Percentiles rank a stretch among this genome's conserved stretches.
These are phyloP conservation scores for Drosophila tropicalis DNA, from an alignment of 1,140 invertebrate species.

Conservation along the genomic window DNA sequence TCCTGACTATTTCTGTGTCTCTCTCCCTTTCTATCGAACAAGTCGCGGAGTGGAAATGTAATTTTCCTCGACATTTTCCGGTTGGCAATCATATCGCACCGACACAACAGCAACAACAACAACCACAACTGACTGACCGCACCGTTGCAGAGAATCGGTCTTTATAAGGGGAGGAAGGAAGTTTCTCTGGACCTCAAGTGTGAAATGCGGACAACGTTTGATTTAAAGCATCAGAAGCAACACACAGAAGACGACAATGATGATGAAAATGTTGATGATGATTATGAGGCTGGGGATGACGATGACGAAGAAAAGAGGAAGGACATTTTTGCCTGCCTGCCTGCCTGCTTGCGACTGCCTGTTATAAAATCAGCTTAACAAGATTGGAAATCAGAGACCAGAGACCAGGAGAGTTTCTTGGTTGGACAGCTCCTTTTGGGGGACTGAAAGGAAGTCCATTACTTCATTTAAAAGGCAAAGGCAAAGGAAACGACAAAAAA, in stretches of 20 bases:
- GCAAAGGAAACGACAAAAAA: slow-evolving; percentile 27
- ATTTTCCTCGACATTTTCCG: slow-evolving; percentile 79
- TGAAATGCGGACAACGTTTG: slow-evolving; percentile 69
- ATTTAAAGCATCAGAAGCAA: slow-evolving; percentile 69
- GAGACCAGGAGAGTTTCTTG: slow-evolving; percentile 23
- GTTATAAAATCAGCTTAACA: slow-evolving; percentile 79
- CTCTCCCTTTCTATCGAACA: slow-evolving; percentile 3
- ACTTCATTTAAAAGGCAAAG: slow-evolving; percentile 37
- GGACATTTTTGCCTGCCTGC: slow-evolving; percentile 26
- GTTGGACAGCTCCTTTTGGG: slow-evolving; percentile 14
- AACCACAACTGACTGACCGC: slow-evolving; percentile 35
- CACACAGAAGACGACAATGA: slow-evolving; percentile 35
- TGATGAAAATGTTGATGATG: neutral
- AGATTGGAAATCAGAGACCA: slow-evolving; percentile 74
- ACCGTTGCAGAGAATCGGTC: slow-evolving; percentile 29
- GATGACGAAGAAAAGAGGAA: neutral
- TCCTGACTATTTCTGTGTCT: slow-evolving; percentile 10
- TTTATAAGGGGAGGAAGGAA: slow-evolving; percentile 15
- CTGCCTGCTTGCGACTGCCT: slow-evolving; percentile 52
- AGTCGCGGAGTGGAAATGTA: slow-evolving; percentile 65
- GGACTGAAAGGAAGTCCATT: slow-evolving; percentile 51
- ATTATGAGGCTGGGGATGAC: neutral
- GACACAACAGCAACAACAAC: slow-evolving; percentile 40
- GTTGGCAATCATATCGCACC: slow-evolving; percentile 79
- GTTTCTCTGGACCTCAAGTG: slow-evolving; percentile 56